Base-by-base conservation (phyloP, 2,113 vertebrate species). In the Dissostichus mawsoni region DNA sequence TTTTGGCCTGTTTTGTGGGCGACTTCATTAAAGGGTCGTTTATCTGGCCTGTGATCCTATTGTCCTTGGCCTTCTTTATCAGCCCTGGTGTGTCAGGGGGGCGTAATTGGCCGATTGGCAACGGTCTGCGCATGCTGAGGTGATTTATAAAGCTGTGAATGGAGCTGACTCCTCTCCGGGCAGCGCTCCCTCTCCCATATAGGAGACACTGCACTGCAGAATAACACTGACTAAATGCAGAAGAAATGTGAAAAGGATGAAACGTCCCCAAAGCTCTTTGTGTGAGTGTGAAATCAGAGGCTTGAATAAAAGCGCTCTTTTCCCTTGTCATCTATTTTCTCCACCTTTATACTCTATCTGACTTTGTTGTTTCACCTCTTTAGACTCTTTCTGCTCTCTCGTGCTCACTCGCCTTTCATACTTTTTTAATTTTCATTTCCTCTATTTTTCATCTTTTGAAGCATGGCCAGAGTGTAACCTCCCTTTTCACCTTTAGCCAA, bases 61-160 rank as follows among this genome's bases (percentile, higher is more conserved):
- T 99, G 98, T 98, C 95, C 96, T 59, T 92, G 81, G 92, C 96
- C 96, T 97, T 98, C 98, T 99, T 97, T 97, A 97, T 97, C 97
- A 96, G 97, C 92, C 96, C 96, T 96, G 95, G 96, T 97, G 97
- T 98, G 92, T 90, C 92, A 90, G 90, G 89, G 90, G 92, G 93
- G 88, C 61, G 97, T 97, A 99, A 98, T 98, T 98, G 97, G 96
- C 95, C 95, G 96, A 98, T 99, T 99, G 97, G 97, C 96, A 96
- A 98, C 93, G 98, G 96, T 98, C 97, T 96, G 91, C 96, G 95
- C 97, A 96, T 97, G 97, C 94, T 95, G 95, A 94, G 95, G 97
- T 97, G 97, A 99, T 99, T 98, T 99, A 99, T 98, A 98, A 98
- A 98, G 96, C 97, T 95, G 97, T 99, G 97, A 98, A 99, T 97